These are phyloP conservation scores for Saccostrea cuccullata DNA, from an alignment of 1,140 invertebrate genomes.

Conservation along the genomic window DNA sequence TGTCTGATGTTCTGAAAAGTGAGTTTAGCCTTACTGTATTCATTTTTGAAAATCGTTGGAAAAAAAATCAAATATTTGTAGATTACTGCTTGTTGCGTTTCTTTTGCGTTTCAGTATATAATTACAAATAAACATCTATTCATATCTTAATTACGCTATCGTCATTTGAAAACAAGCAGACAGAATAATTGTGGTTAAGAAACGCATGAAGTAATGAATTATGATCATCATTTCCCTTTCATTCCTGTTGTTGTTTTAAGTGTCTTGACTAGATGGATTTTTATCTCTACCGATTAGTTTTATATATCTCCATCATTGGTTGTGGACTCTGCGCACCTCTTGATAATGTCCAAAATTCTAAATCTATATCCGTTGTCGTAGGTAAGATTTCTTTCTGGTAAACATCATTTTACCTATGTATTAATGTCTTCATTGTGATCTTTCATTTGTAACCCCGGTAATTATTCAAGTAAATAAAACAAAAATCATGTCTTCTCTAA, in stretches of 20 bases:
- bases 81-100: no score
- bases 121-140: not conserved
- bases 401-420: no score
- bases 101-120: no score
- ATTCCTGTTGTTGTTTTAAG: not conserved
- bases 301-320: not conserved
- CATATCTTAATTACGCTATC: not conserved
- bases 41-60: no score
- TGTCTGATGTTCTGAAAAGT: no score
- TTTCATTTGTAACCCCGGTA: not conserved
- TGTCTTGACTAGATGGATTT: not conserved
- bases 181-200: not conserved
- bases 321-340: not conserved
- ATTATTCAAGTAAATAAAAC: not conserved
- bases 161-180: not conserved
- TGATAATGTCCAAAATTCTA: not conserved
- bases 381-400: not conserved
- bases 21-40: no score
- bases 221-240: not conserved
- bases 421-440: not conserved
- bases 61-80: no score
- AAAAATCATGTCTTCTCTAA: not conserved
- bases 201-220: not conserved
- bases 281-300: not conserved
- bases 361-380: not conserved